Evolutionary conservation across 2,797 vertebrate genomes (phyloP).

Genomic region (Silurus lanzhouensis): DNA sequence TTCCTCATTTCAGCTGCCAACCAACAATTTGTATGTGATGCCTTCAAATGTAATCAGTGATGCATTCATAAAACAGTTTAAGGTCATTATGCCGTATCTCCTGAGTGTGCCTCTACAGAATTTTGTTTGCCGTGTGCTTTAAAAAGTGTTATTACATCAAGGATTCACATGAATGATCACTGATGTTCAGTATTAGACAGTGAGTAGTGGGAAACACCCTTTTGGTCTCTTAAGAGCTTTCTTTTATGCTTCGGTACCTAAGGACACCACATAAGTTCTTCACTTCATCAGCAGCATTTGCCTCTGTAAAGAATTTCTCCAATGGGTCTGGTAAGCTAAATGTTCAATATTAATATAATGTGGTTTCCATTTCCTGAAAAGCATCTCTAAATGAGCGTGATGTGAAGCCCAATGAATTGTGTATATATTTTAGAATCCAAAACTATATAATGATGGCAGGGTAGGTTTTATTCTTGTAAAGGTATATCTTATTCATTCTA

Average conservation of each 20-base stretch:
- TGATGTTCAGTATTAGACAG: not conserved
- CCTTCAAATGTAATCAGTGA: not conserved
- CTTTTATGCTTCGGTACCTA: constrained; percentile 26
- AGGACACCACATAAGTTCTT: constrained; percentile 1
- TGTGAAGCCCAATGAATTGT: not conserved
- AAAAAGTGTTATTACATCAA: not conserved
- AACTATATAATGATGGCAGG: not conserved
- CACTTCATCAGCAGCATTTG: not conserved
- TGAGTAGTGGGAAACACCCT: constrained; percentile 3
- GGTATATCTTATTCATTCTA: not conserved
- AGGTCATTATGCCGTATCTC: constrained; percentile 36
- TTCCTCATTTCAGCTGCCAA: not conserved
- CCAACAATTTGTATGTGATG: not conserved
- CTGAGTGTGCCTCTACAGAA: constrained; percentile 31
- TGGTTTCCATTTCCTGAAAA: not conserved
- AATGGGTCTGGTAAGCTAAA: constrained; percentile 59
- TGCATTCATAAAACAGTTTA: not conserved
- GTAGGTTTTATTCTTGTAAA: not conserved
- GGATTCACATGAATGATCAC: constrained; percentile 25
- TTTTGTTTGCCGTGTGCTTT: not conserved
- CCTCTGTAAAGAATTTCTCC: not conserved
- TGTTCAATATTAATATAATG: not conserved
- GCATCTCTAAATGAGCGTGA: not conserved
- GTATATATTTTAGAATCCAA: not conserved
- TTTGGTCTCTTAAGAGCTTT: not conserved